Evolutionary conservation across 1,140 invertebrate genomes (phyloP).

Genomic region (Atta colombica): DNA sequence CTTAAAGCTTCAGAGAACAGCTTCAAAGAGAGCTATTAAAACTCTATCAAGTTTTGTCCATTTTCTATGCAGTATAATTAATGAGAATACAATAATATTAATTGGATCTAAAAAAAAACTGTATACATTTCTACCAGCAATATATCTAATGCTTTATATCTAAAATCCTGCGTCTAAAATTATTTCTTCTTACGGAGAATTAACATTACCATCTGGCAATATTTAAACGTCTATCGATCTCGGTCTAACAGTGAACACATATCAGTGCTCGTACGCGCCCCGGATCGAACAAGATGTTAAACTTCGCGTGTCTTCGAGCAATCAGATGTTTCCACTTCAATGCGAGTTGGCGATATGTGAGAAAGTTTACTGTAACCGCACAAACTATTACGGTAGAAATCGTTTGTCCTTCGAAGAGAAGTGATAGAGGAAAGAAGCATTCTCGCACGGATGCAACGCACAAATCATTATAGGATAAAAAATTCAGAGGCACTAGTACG

Average conservation of each 20-base stretch:
- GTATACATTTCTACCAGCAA: not conserved
- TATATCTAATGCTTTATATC: too few relatives aligned
- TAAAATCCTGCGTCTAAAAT: not conserved
- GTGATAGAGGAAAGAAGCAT: not conserved
- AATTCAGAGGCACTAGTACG: not conserved
- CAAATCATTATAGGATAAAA: not conserved
- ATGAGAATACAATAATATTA: too few relatives aligned
- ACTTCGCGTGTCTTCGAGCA: conserved; percentile 54
- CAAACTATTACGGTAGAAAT: conserved; percentile 48
- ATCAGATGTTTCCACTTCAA: conserved; percentile 58
- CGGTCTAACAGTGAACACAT: conserved; percentile 27
- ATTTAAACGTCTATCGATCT: conserved; percentile 14
- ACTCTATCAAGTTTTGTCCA: too few relatives aligned
- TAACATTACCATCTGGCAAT: not conserved
- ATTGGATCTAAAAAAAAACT: too few relatives aligned
- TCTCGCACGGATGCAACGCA: not conserved
- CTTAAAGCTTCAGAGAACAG: too few relatives aligned
- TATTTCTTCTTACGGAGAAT: not conserved
- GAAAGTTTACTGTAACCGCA: conserved; percentile 51
- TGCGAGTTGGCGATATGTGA: conserved; percentile 34
- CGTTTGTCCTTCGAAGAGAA: not conserved
- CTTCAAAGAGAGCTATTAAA: too few relatives aligned
- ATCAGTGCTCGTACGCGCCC: conserved; percentile 18
- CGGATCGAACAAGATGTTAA: conserved; percentile 60
- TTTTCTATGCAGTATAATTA: too few relatives aligned